Evolutionary conservation across 2,113 vertebrate genomes (phyloP), one percentile per base, ranked within the genome.

Genomic region (Notechis scutatus): DNA sequence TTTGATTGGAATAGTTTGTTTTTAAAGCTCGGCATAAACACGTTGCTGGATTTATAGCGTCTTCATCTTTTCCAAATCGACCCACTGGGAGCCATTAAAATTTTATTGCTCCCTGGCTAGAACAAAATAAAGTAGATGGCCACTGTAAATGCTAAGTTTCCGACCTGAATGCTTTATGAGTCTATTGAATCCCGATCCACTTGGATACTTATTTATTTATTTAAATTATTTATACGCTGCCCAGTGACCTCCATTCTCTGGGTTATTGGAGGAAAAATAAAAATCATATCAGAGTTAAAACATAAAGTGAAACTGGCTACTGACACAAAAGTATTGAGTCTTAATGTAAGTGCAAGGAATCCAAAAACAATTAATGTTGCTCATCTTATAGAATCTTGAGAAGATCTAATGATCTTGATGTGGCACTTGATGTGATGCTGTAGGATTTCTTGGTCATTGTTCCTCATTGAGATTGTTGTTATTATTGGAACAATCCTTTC

Each of bases 1-100:
- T 98, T 97, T 97, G 98, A 98, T 97, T 97, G 97, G 97, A 97
- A 97, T 97, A 94, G 97, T 98, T 98, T 98, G 98, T 97, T 98
- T 98, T 97, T 98, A 98, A 98, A 98, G 98, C 97, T 97, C 95
- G 96, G 96, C 97, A 97, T 97, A 98, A 98, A 97, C 97, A 97
- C 96, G 54, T 47, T 96, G 96, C 86, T 96, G 97, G 97, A 98
- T 98, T 98, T 97, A 98, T 97, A 96, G 96, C 96, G 91, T 97
- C 98, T 98, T 97, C 96, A 97, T 98, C 97, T 96, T 97, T 97
- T 96, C 95, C 20, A 95, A 98, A 98, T 98, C 94, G 97, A 98
- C 97, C 98, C 96, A 94, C 97, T 96, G 98, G 97, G 98, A 98
- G 94, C 97, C 97, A 97, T 98, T 98, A 97, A 97, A 97, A 96